phyloP scores from a whole-genome alignment of 2,113 vertebrate species.

The Callopanchax toddi region DNA sequence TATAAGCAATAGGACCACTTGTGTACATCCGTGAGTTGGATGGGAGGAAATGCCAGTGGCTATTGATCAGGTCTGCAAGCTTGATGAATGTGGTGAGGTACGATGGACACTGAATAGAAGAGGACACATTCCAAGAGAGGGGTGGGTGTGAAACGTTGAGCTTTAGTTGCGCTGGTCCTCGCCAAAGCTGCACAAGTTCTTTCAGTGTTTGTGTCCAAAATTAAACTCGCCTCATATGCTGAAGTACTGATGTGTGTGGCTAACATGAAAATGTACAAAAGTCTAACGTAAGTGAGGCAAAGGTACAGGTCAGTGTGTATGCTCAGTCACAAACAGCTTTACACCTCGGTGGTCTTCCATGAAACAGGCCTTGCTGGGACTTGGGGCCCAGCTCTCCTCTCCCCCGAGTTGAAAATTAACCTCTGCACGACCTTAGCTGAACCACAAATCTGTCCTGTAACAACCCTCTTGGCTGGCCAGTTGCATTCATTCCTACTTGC shows the following conservation, averaged over 20 bases:
- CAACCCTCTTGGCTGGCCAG: constrained; percentile 61
- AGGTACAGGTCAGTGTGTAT: not conserved
- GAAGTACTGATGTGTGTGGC: not conserved
- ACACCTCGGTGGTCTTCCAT: constrained; percentile 1
- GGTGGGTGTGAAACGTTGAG: constrained; percentile 17
- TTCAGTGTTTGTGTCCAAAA: no score
- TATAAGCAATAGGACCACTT: constrained; percentile 66
- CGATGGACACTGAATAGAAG: constrained; percentile 28
- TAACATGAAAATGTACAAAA: not conserved
- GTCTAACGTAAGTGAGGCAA: not conserved
- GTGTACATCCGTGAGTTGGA: constrained; percentile 49
- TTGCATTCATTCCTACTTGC: constrained; percentile 37
- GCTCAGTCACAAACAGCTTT: constrained; percentile 16
- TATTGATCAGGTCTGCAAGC: constrained; percentile 56
- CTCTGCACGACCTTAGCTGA: constrained; percentile 46
- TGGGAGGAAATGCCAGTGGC: constrained; percentile 49
- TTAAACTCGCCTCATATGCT: not conserved
- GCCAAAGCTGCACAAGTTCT: no score
- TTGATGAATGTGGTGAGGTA: constrained; percentile 60
- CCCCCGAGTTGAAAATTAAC: constrained; percentile 59
- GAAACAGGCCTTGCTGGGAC: not conserved
- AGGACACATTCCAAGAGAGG: constrained; percentile 31
- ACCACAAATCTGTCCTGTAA: constrained; percentile 44
- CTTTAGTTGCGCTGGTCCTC: constrained; percentile 17
- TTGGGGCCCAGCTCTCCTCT: constrained; percentile 35